Base-by-base conservation (phyloP, 2,797 vertebrate species). In the Orientallactaga sibirica region DNA sequence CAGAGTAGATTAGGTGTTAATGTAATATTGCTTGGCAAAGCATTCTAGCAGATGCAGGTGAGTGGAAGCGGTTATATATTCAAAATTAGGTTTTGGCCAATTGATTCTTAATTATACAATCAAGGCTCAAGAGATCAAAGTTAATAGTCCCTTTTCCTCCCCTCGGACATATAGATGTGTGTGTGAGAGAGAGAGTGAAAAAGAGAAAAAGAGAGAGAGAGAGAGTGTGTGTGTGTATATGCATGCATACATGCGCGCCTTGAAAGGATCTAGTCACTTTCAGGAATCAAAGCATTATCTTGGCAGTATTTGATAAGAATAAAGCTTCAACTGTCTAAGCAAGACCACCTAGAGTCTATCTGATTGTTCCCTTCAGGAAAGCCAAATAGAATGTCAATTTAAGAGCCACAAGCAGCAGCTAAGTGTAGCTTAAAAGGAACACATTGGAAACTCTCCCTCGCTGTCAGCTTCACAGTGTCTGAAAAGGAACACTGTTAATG, bases 91-190 rank as follows among this genome's bases (percentile, higher is more conserved):
- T 97, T 97, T 97, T 97, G 97, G 96, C 93, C 97, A 97, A 97
- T 98, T 98, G 97, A 98, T 97, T 98, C 97, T 97, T 98, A 98
- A 98, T 97, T 98, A 98, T 93, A 97, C 96, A 97, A 97, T 91
- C 95, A 93, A 92, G 97, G 84, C 96, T 98, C 96, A 94, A 71
- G 94, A 97, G 96, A 97, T 97, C 93, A 97, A 97, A 95, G 92
- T 97, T 97, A 97, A 98, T 94, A 97, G 87, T 62, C 95, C 93
- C 97, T 92, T 97, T 92, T 86, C 96, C 95, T 97, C 80, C 94
- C 92, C 70, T 91, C 94, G 93, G 76, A 97, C 94, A 82, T 4
- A 3, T 3, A 67, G 0, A 24, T 5, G 94, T 29, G 55, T 55
- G 55, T 55, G 86, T 62, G 33, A 37, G 33, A 37, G 33, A 37